phyloP scores from a whole-genome alignment of 2,113 vertebrate species.

The Lamprologus sp. region DNA sequence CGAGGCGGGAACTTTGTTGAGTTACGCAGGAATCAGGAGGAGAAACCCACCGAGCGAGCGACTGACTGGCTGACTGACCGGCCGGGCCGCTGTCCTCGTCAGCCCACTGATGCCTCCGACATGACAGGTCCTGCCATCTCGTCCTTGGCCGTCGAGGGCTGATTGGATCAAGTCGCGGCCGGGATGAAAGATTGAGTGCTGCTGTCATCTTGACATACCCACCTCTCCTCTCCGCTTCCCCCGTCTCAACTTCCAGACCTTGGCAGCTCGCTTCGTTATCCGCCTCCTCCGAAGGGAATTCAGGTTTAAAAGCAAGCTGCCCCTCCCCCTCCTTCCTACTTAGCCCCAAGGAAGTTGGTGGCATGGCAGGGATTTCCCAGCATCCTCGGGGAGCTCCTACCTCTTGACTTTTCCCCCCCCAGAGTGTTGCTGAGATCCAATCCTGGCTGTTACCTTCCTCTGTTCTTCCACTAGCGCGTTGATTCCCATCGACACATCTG shows the following conservation, averaged over 20 bases:
- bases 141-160: slow-evolving; percentile 26
- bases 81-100: slow-evolving; percentile 6
- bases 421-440: not conserved
- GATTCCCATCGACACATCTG: slow-evolving; percentile 44
- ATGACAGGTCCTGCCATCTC: slow-evolving; percentile 63
- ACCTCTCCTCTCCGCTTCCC: not conserved
- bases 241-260: not conserved
- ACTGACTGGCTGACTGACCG: not conserved
- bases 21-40: not conserved
- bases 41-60: not conserved
- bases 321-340: not conserved
- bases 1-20: not conserved
- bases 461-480: slow-evolving; percentile 13
- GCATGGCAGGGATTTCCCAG: slow-evolving; percentile 24
- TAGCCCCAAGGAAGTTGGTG: slow-evolving; percentile 15
- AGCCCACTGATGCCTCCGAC: slow-evolving; percentile 48
- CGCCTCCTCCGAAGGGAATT: not conserved
- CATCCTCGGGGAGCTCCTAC: slow-evolving; percentile 27
- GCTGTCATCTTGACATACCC: slow-evolving; percentile 56
- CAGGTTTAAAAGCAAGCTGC: not conserved
- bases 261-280: not conserved
- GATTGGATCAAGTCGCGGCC: slow-evolving; percentile 56
- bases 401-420: not conserved
- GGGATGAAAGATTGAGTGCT: slow-evolving; percentile 59
- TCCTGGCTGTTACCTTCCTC: not conserved